A percentile compares a stretch with the other conserved stretches of the same genome.
Conservation (phyloP, 1,140 invertebrate genomes). For the Rhyacophila brunnea region DNA sequence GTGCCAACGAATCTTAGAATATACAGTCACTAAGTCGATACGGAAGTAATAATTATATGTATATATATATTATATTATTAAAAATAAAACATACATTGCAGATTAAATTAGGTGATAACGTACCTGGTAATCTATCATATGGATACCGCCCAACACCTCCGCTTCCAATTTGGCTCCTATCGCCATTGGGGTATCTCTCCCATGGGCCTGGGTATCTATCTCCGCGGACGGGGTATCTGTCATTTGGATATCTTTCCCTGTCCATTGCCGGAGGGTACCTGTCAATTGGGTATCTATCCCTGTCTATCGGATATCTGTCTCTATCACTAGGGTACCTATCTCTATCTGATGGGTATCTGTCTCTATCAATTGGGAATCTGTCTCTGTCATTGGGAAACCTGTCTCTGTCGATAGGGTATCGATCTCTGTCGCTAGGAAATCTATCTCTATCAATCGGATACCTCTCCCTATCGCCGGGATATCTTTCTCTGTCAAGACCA, state of each 20-base stretch:
- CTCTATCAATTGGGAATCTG: conserved; percentile 24
- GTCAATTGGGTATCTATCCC: conserved; percentile 49
- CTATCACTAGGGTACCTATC: conserved; percentile 40
- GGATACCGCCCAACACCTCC: conserved; percentile 37
- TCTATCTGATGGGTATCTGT: conserved; percentile 38
- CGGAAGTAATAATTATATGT: too few species aligned
- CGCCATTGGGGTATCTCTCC: conserved; percentile 51
- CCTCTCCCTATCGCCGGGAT: conserved; percentile 39
- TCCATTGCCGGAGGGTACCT: conserved; percentile 42
- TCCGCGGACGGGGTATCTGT: conserved; percentile 41
- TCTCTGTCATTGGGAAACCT: conserved; percentile 46
- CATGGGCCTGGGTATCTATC: conserved; percentile 50
- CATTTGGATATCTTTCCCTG: conserved; percentile 52
- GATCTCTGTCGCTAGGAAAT: too few species aligned
- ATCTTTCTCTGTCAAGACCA: conserved; percentile 33
- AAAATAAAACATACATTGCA: too few species aligned
- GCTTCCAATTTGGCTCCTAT: conserved; percentile 38
- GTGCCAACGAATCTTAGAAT: too few species aligned
- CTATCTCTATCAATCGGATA: conserved; percentile 42
- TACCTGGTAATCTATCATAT: conserved; percentile 38
- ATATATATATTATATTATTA: too few species aligned
- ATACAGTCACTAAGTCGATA: too few species aligned
- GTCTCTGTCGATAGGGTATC: conserved; percentile 39
- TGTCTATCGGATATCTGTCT: conserved; percentile 32
- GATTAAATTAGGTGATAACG: background rate